Percentiles rank a stretch among this genome's conserved stretches.
Conservation (phyloP, 1,140 invertebrate species). For the Apis florea region DNA sequence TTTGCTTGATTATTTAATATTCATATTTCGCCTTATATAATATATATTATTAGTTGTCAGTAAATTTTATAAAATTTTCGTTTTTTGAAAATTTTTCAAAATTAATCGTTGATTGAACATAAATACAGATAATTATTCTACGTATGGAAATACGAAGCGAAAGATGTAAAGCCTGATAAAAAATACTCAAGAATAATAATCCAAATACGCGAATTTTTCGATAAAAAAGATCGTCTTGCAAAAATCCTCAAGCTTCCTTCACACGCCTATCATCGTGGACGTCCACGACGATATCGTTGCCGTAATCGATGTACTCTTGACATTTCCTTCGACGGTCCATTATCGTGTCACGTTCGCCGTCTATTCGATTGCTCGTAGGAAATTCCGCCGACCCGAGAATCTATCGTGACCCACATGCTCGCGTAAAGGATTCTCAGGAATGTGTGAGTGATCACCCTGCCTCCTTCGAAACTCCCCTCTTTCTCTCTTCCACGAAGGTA, state of each 20-base stretch:
- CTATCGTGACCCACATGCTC: constrained; percentile 48
- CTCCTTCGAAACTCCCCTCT: not conserved
- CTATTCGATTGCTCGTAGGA: constrained; percentile 54
- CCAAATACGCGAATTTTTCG: too few species aligned
- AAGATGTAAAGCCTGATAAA: too few species aligned
- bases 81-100: too few species aligned
- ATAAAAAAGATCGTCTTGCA: not conserved
- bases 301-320: constrained; percentile 35
- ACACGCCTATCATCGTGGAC: not conserved
- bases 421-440: constrained; percentile 54
- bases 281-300: not conserved
- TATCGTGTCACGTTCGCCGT: constrained; percentile 42
- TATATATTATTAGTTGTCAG: too few species aligned
- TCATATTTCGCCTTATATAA: too few species aligned
- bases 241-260: not conserved
- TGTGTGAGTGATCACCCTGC: constrained; percentile 55
- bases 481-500: not conserved
- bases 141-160: too few species aligned
- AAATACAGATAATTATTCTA: too few species aligned
- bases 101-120: too few species aligned
- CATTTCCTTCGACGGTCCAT: constrained; percentile 45
- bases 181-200: too few species aligned
- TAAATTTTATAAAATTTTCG: too few species aligned
- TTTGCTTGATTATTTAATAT: too few species aligned
- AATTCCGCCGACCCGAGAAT: constrained; percentile 54